Conservation (phyloP, 2,888 invertebrate genomes). For the Invenusta paracnida region DNA sequence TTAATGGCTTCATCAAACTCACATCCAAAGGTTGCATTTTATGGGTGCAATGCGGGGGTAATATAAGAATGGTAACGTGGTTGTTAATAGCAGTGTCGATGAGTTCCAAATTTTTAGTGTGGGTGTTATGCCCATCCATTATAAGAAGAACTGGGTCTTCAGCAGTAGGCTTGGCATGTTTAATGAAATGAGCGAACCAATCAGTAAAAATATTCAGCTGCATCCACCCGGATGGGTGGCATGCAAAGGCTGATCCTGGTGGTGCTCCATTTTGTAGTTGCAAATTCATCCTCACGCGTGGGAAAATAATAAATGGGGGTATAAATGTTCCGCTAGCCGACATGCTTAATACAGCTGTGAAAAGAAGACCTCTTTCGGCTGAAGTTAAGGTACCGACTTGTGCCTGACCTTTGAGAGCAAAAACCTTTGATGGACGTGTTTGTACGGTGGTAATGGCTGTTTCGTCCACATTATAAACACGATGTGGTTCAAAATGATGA, state of each 20-base stretch:
- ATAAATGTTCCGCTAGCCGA: background rate
- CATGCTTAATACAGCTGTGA: background rate
- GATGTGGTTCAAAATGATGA: conserved; percentile 1
- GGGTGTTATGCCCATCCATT: conserved; percentile 18
- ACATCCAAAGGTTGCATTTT: no score
- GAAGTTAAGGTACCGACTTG: conserved; percentile 2
- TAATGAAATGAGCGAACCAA: background rate
- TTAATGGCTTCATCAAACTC: no score
- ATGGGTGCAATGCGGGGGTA: no score
- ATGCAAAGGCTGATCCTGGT: background rate
- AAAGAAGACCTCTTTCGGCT: background rate
- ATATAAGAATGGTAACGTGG: no score
- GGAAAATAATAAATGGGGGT: background rate
- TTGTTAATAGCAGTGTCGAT: background rate
- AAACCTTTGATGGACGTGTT: background rate
- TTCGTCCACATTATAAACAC: background rate
- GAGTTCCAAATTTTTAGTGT: background rate
- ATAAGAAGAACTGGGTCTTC: background rate
- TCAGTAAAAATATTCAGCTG: background rate
- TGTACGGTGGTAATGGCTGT: background rate
- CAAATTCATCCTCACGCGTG: background rate
- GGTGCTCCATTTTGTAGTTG: background rate
- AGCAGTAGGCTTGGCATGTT: background rate
- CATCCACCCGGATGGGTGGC: conserved; percentile 7
- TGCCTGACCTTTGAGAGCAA: background rate